Evolutionary conservation across 2,797 vertebrate species (phyloP), one percentile per base, ranked within the genome.

Genomic region (Falco naumanni): DNA sequence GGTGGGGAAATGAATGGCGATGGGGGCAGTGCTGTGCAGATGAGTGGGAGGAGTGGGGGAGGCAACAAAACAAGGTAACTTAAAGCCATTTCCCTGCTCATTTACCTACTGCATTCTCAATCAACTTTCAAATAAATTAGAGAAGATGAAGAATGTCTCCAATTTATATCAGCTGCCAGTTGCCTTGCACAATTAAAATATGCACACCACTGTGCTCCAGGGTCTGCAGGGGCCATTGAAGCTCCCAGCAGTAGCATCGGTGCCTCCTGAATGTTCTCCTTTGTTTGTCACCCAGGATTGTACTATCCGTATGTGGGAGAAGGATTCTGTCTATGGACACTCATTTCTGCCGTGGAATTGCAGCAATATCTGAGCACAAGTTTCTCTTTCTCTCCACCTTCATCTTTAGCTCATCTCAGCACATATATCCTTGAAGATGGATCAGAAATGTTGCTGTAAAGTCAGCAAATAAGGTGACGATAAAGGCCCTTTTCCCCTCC

Each of bases 11-110:
- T 64, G 85, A 69, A 93, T 71, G 88, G 57, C 0, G 0, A 13
- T 10, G 61, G 72, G 41, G 16, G 53, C 83, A 75, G 93, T 3
- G 69, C 75, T 65, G 85, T 9, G 85, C 94, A 95, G 83, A 95
- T 89, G 96, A 92, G 84, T 92, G 81, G 89, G 95, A 95, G 93
- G 79, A 81, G 72, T 47, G 15, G 41, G 45, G 83, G 50, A 88
- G 86, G 88, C 34, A 43, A 26, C 0, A 0, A 74, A 91, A 71
- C n/a, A 50, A 94, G 57, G 76, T 84, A 90, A 84, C 72, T 81
- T 64, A 39, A 61, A 86, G 26, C 39, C 47, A 63, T 65, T 81
- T 78, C 88, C 84, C 65, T 41, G n/a, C 76, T 90, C 80, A 51
- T 90, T 88, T 96, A 53, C 50, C 80, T 86, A 68, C 80, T 86